Conservation (phyloP, 2,113 vertebrate species). For the Piprites chloris region DNA sequence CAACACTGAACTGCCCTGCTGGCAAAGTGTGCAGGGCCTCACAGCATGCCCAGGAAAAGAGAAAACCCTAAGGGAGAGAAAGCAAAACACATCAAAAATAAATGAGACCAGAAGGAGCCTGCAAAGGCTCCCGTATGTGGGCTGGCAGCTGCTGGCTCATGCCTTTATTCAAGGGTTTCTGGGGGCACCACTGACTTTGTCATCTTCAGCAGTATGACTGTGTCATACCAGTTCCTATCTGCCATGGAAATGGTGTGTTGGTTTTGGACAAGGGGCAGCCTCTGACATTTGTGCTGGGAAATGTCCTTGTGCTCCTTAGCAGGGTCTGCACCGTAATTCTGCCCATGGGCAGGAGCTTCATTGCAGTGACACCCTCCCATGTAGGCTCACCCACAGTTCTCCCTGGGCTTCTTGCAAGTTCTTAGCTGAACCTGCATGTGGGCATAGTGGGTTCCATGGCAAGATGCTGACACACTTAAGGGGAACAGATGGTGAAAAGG, state of each 20-base stretch:
- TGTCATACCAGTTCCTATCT: background rate
- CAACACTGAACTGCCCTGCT: background rate
- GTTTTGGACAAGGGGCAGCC: background rate
- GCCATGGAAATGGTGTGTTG: background rate
- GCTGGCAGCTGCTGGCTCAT: background rate
- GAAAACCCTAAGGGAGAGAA: background rate
- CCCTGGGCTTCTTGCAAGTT: background rate
- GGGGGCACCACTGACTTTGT: background rate
- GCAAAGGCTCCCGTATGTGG: background rate
- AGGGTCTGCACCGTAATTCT: background rate
- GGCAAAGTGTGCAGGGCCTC: background rate
- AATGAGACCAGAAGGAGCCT: background rate
- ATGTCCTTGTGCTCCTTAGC: accelerated
- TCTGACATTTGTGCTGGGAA: background rate
- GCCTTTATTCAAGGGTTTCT: background rate
- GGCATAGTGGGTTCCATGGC: background rate
- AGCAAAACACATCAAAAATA: constrained; percentile 3
- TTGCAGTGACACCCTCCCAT: background rate
- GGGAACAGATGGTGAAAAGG: background rate
- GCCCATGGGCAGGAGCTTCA: accelerated
- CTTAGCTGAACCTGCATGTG: background rate
- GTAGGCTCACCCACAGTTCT: accelerated
- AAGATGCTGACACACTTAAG: background rate
- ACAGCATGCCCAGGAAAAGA: background rate
- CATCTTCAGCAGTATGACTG: background rate